Percentiles rank a stretch among this genome's conserved stretches.
Conservation (phyloP, 2,797 vertebrate species). For the Chiroxiphia lanceolata region DNA sequence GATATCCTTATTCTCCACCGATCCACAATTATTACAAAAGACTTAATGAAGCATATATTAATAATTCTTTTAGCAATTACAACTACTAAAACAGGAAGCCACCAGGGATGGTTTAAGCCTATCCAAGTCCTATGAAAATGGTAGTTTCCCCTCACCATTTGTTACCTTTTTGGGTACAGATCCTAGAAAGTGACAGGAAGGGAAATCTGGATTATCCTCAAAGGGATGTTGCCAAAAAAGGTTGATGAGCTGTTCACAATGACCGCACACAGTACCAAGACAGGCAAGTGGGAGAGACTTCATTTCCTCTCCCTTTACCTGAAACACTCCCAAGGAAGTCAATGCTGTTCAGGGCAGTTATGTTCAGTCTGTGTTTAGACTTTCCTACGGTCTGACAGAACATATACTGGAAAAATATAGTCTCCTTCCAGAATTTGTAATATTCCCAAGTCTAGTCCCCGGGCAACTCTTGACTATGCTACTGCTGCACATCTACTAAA, state of each 20-base stretch:
- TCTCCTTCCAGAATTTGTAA: neutral
- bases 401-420: neutral
- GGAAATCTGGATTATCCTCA: neutral
- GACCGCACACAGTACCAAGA: neutral
- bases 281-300: neutral
- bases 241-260: neutral
- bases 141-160: neutral
- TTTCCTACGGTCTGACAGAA: neutral
- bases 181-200: neutral
- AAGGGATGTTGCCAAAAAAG: neutral
- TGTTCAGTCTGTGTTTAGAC: neutral
- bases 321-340: neutral
- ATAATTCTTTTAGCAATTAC: neutral
- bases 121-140: neutral
- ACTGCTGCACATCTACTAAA: neutral
- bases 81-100: neutral
- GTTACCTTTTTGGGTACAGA: neutral
- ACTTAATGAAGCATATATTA: neutral
- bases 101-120: neutral
- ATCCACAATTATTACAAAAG: neutral
- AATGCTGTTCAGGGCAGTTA: neutral
- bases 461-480: neutral
- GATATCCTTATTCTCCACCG: neutral
- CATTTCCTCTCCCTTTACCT: neutral
- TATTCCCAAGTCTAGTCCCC: neutral